Evolutionary conservation across 2,888 invertebrate genomes (phyloP), one percentile per base, ranked within the genome.

Genomic region (Eucera pruinosa): DNA sequence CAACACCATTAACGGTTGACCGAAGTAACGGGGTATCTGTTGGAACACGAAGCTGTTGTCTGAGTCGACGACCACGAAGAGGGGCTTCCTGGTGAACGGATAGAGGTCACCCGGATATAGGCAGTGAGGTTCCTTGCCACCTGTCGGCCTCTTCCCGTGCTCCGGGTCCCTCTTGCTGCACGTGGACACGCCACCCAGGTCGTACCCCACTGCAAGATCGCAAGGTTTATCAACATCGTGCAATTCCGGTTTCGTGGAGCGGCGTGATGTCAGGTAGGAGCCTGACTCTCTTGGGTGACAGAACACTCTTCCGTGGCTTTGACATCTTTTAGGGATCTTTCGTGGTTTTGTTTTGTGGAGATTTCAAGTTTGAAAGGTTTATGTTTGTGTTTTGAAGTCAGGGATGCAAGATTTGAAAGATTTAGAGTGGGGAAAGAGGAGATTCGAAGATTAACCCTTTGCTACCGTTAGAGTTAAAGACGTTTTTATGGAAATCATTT

Each of bases 11-110:
- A 98, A 93, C 6, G 98, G 98, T 92, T 98, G 98, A 30, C 98
- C 98, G 93, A 99, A 99, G 91, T 97, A 96, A 81, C 95, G 94
- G 60, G 98, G 98, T 90, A 98, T 96, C 91, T 97, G 96, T 94
- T 97, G 96, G 93, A 97, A 98, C 83, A 97, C 96, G 92, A 96
- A 96, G 89, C 98, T 98, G 93, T 98, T 98, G 93, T 98, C 97
- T 83, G 98, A 98, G 93, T 99, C 99, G 84, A 99, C 96, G 82
- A 99, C 96, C 74, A 98, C 94, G 93, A 98, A 98, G 78, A 98
- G 94, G 39, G 99, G 98, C 89, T 97, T 96, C 86, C 99, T 95
- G 20, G 98, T 97, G 93, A 97, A 98, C 1, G 98, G 97, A 92
- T 97, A 96, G 79, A 99, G 93, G 93, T 99, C 99, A 77, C 98